A percentile compares a stretch with the other conserved stretches of the same genome.
Conservation (phyloP, 2,888 invertebrate genomes). For the Athalia rosae region DNA sequence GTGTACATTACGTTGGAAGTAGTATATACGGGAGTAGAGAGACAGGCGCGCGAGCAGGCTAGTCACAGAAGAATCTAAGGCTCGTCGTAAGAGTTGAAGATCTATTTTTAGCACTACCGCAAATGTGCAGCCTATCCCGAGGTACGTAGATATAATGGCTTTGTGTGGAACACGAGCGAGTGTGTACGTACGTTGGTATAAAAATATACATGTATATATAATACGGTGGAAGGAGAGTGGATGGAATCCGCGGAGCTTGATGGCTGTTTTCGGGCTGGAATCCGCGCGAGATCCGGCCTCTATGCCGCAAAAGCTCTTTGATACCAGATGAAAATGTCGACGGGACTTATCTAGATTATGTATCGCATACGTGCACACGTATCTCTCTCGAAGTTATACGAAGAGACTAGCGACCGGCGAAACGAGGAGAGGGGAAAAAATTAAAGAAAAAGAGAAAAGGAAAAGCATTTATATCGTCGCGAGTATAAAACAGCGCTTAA, state of each 20-base stretch:
- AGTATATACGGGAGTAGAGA: neutral
- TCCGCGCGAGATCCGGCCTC: neutral
- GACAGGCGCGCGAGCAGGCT: conserved; percentile 12
- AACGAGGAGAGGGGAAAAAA: neutral
- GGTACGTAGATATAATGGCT: neutral
- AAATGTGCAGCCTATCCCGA: conserved; percentile 14
- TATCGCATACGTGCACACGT: neutral
- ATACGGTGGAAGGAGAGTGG: neutral
- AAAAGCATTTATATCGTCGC: too few relatives aligned
- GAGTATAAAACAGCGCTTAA: neutral
- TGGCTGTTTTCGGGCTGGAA: neutral
- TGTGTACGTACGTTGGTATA: neutral
- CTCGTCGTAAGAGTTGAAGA: conserved; percentile 20
- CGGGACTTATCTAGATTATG: neutral
- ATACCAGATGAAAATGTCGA: too few relatives aligned
- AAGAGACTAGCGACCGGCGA: too few relatives aligned
- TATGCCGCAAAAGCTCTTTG: too few relatives aligned
- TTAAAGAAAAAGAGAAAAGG: too few relatives aligned
- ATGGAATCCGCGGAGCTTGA: conserved; percentile 4
- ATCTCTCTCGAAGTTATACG: neutral
- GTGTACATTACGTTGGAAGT: neutral
- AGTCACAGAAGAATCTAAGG: conserved; percentile 33
- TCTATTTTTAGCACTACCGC: conserved; percentile 36
- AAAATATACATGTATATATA: neutral
- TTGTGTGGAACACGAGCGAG: neutral